Percentiles rank a stretch among this genome's conserved stretches.
phyloP scores from a whole-genome alignment of 2,113 vertebrate genomes.

The Glaucomys volans region DNA sequence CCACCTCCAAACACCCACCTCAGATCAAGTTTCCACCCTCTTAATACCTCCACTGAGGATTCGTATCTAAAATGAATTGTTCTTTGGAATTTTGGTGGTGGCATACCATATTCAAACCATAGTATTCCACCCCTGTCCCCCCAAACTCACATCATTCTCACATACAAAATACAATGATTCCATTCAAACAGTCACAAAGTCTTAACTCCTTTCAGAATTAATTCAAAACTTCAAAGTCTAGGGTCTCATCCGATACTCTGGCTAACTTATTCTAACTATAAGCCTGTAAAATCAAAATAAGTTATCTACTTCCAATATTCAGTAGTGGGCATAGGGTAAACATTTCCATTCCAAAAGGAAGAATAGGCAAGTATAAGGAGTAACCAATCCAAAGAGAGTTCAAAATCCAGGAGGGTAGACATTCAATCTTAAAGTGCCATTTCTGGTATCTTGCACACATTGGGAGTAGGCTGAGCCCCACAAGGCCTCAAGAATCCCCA shows the following conservation, averaged over 20 bases:
- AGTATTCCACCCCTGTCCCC: background rate
- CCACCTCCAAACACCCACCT: background rate
- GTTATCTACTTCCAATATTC: background rate
- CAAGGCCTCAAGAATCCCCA: background rate
- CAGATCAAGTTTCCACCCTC: background rate
- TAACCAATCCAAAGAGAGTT: background rate
- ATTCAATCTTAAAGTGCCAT: background rate
- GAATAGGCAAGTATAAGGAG: background rate
- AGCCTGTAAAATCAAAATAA: background rate
- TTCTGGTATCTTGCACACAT: background rate
- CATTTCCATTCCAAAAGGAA: background rate
- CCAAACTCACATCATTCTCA: background rate
- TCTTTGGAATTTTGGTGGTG: background rate
- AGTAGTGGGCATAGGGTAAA: background rate
- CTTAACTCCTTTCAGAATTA: background rate
- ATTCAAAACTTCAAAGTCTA: background rate
- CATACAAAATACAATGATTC: background rate
- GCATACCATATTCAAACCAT: background rate
- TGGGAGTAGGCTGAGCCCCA: no score
- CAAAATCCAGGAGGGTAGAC: background rate
- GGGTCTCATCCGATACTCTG: background rate
- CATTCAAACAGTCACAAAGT: background rate
- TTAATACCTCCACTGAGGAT: background rate
- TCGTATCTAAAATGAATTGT: background rate
- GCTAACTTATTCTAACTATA: background rate